These are phyloP conservation scores for Thalassophryne amazonica DNA, from an alignment of 2,797 vertebrate species.

Conservation along the genomic window DNA sequence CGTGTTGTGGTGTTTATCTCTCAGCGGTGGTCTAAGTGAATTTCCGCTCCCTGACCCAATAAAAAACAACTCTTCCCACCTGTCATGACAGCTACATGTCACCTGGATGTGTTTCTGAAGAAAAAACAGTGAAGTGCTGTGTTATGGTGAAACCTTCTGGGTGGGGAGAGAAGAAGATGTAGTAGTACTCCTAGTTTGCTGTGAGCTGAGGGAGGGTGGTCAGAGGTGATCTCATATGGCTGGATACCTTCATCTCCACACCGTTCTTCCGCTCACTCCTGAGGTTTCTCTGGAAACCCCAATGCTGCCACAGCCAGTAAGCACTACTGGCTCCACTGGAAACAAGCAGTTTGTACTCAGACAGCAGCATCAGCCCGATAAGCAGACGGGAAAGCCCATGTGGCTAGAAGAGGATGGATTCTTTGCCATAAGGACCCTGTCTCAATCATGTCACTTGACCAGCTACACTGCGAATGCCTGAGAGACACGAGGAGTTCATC, in stretches of 20 bases:
- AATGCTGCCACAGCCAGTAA: background rate
- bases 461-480: constrained; percentile 55
- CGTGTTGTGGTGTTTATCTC: constrained; percentile 72
- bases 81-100: constrained; percentile 42
- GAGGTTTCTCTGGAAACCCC: no score
- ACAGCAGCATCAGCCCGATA: constrained; percentile 50
- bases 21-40: constrained; percentile 55
- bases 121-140: constrained; percentile 68
- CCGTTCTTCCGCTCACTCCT: constrained; percentile 31
- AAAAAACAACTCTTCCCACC: constrained; percentile 39
- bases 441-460: constrained; percentile 60
- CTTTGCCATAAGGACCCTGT: constrained; percentile 43
- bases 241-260: constrained; percentile 41
- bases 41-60: constrained; percentile 46
- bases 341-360: constrained; percentile 62
- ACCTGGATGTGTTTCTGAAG: constrained; percentile 62
- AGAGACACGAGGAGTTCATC: constrained; percentile 62
- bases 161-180: constrained; percentile 51
- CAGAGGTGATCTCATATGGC: constrained; percentile 28
- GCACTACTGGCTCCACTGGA: constrained; percentile 43
- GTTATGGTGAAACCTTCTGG: constrained; percentile 56
- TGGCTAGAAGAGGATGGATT: constrained; percentile 40
- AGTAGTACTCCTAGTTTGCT: constrained; percentile 49
- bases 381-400: constrained; percentile 43
- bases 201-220: constrained; percentile 47